phyloP scores from a whole-genome alignment of 2,797 vertebrate species.

The Sternotherus odoratus region DNA sequence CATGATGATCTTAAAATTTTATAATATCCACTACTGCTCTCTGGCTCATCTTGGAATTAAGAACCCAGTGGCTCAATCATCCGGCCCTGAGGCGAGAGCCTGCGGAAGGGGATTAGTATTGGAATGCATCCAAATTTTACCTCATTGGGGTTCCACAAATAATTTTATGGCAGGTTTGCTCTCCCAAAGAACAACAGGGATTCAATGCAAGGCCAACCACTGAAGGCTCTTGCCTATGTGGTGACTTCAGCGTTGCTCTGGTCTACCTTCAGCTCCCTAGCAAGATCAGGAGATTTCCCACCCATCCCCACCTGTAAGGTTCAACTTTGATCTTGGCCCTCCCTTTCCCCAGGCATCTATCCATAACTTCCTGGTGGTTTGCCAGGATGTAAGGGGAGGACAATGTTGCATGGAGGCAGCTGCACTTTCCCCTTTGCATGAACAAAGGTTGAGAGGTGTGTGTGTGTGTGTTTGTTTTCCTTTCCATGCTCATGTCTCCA shows the following conservation, averaged over 20 bases:
- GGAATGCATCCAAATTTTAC: neutral
- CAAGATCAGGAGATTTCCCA: neutral
- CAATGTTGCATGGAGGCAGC: neutral
- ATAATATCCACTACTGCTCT: fast-evolving
- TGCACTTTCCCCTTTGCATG: neutral
- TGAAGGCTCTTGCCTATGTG: neutral
- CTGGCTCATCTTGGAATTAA: neutral
- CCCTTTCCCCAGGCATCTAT: neutral
- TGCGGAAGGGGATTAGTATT: fast-evolving
- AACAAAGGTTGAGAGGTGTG: neutral
- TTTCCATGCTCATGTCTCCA: neutral
- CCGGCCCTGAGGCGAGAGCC: neutral
- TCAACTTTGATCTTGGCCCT: neutral
- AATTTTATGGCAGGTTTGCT: neutral
- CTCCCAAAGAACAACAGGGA: neutral
- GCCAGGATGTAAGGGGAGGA: neutral
- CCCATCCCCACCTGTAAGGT: neutral
- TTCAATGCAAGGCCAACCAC: neutral
- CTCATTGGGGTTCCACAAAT: fast-evolving
- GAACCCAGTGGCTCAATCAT: neutral
- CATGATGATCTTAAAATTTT: neutral
- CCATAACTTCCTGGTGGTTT: neutral
- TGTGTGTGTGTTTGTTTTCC: neutral
- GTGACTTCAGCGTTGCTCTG: neutral
- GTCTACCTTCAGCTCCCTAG: neutral